These are phyloP conservation scores for Boloria selene DNA, from an alignment of 2,888 invertebrate species.

Conservation along the genomic window DNA sequence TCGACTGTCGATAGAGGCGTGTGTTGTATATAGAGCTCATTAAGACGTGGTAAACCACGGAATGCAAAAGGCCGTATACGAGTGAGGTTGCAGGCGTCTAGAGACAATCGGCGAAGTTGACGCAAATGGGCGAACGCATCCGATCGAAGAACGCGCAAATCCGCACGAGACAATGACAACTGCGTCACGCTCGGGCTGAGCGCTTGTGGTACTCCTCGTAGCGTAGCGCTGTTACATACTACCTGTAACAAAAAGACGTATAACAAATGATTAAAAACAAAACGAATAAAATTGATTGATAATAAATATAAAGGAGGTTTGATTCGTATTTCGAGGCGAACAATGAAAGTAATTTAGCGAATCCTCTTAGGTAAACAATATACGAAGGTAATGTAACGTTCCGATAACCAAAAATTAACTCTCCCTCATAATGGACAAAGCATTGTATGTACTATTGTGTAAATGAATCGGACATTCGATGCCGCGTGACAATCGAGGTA, in stretches of 20 bases:
- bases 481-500: constrained; percentile 56
- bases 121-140: constrained; percentile 92
- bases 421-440: constrained; percentile 11
- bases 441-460: neutral
- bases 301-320: neutral
- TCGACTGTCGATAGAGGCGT: constrained; percentile 91
- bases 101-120: constrained; percentile 89
- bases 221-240: constrained; percentile 92
- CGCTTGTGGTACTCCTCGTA: constrained; percentile 89
- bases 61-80: constrained; percentile 92
- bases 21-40: constrained; percentile 92
- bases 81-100: constrained; percentile 94
- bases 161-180: constrained; percentile 92
- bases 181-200: constrained; percentile 91
- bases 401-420: constrained; percentile 22
- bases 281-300: too few species aligned
- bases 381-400: constrained; percentile 3
- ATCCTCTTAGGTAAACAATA: constrained; percentile 20
- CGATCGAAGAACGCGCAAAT: constrained; percentile 89
- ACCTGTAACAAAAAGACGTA: constrained; percentile 82
- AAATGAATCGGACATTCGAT: constrained; percentile 28
- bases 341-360: constrained; percentile 28
- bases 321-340: constrained; percentile 32
- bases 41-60: constrained; percentile 89
- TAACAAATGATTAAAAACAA: neutral